Evolutionary conservation across 2,113 vertebrate genomes (phyloP).

Genomic region (Pseudois nayaur): DNA sequence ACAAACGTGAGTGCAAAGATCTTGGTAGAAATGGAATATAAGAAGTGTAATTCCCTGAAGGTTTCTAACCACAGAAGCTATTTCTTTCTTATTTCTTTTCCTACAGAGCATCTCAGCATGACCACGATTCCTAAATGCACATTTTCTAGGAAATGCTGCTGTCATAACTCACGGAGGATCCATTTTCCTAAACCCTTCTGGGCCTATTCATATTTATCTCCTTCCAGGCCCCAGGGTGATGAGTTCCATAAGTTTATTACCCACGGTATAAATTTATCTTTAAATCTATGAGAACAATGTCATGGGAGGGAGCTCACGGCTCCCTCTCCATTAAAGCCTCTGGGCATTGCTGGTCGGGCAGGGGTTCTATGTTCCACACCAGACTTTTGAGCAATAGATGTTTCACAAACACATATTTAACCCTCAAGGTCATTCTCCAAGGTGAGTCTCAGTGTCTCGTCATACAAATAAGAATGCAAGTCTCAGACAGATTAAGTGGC

Average conservation of each 20-base stretch:
- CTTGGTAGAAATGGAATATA: not conserved
- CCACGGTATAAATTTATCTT: not conserved
- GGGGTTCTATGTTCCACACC: not conserved
- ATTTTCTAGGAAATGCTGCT: conserved; percentile 46
- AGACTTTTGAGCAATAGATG: not conserved
- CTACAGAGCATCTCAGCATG: conserved; percentile 30
- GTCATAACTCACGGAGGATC: not conserved
- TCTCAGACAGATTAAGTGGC: conserved; percentile 10
- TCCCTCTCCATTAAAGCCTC: not conserved
- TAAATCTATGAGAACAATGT: not conserved
- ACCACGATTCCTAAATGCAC: not conserved
- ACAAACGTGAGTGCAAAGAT: not conserved
- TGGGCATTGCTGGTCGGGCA: accelerated
- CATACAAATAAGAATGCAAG: conserved; percentile 11
- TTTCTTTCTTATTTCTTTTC: conserved; percentile 39
- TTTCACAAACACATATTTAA: conserved; percentile 6
- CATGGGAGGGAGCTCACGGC: not conserved
- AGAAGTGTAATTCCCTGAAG: not conserved
- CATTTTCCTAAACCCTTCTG: not conserved
- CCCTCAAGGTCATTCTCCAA: conserved; percentile 16
- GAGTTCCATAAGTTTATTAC: conserved; percentile 34
- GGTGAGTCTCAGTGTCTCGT: conserved; percentile 15
- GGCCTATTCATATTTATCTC: conserved; percentile 28
- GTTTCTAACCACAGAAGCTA: not conserved
- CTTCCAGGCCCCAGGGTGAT: not conserved